These are phyloP conservation scores for Podarcis raffonei DNA, from an alignment of 2,113 vertebrate genomes.

Conservation along the genomic window DNA sequence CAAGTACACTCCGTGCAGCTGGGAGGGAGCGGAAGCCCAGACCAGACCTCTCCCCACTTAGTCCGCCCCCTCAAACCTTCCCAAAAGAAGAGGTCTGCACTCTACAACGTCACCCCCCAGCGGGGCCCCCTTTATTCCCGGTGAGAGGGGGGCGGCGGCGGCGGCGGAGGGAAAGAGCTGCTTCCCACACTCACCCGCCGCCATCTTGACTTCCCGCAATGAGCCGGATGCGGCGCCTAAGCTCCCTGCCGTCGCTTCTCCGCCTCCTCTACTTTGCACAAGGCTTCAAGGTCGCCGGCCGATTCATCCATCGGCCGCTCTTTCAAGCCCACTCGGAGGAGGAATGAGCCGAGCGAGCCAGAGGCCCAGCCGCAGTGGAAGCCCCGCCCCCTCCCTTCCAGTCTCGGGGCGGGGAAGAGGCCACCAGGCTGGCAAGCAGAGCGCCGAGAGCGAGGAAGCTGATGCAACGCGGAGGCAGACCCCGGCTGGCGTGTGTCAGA, in stretches of 20 bases:
- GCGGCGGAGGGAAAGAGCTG: too few relatives aligned
- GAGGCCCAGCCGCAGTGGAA: neutral
- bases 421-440: neutral
- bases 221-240: neutral
- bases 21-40: too few relatives aligned
- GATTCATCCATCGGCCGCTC: neutral
- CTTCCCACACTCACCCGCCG: neutral
- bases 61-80: too few relatives aligned
- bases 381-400: neutral
- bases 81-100: too few relatives aligned
- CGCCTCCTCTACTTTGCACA: neutral
- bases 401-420: neutral
- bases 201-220: neutral
- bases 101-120: neutral
- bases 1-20: too few relatives aligned
- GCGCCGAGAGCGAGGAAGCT: slow-evolving; percentile 9
- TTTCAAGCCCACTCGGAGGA: neutral
- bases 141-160: too few relatives aligned
- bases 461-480: neutral
- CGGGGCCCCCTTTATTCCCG: too few relatives aligned
- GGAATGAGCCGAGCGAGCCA: neutral
- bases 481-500: neutral
- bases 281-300: neutral
- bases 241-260: neutral
- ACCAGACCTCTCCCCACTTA: too few relatives aligned